Percentiles rank a stretch among this genome's conserved stretches.
phyloP scores from a whole-genome alignment of 2,113 vertebrate species.

The Seriola aureovittata region DNA sequence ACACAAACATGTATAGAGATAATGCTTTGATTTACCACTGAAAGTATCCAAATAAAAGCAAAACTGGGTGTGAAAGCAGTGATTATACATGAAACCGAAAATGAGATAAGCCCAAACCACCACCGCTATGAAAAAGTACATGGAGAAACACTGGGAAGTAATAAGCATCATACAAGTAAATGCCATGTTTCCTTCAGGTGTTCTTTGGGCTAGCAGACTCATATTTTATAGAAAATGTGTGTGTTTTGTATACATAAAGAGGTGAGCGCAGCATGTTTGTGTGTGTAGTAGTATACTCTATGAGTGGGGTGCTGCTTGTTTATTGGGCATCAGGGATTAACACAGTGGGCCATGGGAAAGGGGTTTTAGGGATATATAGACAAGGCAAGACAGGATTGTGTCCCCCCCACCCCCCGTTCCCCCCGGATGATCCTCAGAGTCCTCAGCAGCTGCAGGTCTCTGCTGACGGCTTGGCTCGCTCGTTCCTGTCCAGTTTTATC shows the following conservation, averaged over 20 bases:
- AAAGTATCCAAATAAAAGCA: slow-evolving; percentile 70
- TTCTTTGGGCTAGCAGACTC: slow-evolving; percentile 76
- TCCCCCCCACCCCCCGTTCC: slow-evolving; percentile 56
- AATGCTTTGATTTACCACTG: slow-evolving; percentile 62
- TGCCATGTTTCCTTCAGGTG: slow-evolving; percentile 62
- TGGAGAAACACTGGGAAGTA: slow-evolving; percentile 60
- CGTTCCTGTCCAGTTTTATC: slow-evolving; percentile 96
- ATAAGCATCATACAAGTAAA: slow-evolving; percentile 65
- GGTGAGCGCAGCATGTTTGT: slow-evolving; percentile 72
- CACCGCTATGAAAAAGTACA: slow-evolving; percentile 35
- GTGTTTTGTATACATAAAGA: slow-evolving; percentile 64
- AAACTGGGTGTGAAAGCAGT: slow-evolving; percentile 59
- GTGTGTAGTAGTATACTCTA: slow-evolving; percentile 69
- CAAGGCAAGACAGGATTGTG: slow-evolving; percentile 75
- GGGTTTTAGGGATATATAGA: slow-evolving; percentile 69
- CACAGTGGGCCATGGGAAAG: slow-evolving; percentile 82
- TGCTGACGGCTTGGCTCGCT: slow-evolving; percentile 90
- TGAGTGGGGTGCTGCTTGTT: slow-evolving; percentile 71
- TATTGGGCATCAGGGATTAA: slow-evolving; percentile 71
- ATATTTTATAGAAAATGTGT: slow-evolving; percentile 73
- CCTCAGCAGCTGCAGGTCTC: slow-evolving; percentile 97
- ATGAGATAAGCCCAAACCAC: slow-evolving; percentile 58
- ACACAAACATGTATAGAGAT: slow-evolving; percentile 57
- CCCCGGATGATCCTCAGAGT: slow-evolving; percentile 74
- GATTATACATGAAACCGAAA: slow-evolving; percentile 51